Conservation (phyloP, 1,140 invertebrate genomes). For the Metaphire vulgaris region DNA sequence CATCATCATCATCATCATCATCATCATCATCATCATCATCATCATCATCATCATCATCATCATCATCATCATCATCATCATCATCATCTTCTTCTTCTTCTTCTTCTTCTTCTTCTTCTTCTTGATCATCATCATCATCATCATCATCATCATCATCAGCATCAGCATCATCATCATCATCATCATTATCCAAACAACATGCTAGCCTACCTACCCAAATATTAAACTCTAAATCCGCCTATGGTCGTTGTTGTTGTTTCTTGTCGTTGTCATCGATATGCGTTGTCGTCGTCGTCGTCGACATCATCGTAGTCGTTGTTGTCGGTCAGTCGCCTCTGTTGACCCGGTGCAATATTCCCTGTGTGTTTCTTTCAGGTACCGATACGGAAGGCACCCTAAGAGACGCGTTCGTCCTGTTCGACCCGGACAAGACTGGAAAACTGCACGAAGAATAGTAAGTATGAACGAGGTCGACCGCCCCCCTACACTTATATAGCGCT, state of each 20-base stretch:
- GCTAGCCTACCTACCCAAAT: too few species aligned
- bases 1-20: neutral
- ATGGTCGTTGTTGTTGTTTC: too few species aligned
- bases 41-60: slow-evolving; percentile 3
- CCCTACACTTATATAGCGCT: slow-evolving; percentile 51
- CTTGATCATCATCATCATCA: neutral
- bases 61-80: slow-evolving; percentile 2
- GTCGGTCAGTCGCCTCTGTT: too few species aligned
- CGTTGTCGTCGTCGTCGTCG: too few species aligned
- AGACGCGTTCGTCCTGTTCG: slow-evolving; percentile 90
- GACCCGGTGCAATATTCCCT: too few species aligned
- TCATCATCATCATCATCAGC: neutral
- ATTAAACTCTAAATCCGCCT: too few species aligned
- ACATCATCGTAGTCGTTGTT: too few species aligned
- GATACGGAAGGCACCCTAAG: slow-evolving; percentile 92
- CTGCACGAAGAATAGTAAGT: slow-evolving; percentile 55
- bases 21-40: neutral
- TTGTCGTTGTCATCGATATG: too few species aligned
- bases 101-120: too few species aligned
- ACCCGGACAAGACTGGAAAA: slow-evolving; percentile 59
- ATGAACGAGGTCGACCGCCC: neutral
- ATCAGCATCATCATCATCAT: neutral
- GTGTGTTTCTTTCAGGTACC: slow-evolving; percentile 58
- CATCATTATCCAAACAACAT: too few species aligned
- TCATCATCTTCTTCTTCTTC: neutral